phyloP scores from a whole-genome alignment of 2,797 vertebrate genomes.

The Epinephelus malabaricus region DNA sequence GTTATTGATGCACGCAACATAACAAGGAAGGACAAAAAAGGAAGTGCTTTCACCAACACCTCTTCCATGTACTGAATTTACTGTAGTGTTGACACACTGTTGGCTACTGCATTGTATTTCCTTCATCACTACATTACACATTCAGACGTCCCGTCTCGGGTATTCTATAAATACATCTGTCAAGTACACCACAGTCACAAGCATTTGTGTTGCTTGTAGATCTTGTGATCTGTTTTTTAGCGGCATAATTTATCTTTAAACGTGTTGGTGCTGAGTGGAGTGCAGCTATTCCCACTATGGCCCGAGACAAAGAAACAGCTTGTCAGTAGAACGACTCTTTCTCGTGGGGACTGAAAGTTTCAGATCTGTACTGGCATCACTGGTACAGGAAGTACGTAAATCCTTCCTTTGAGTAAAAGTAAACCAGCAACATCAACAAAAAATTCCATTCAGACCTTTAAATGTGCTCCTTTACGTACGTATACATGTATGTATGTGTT shows the following conservation, averaged over 20 bases:
- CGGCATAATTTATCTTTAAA: constrained; percentile 13
- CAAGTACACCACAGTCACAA: constrained; percentile 13
- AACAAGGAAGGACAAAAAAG: not conserved
- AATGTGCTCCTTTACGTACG: not conserved
- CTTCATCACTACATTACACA: constrained; percentile 11
- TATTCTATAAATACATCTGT: constrained; percentile 15
- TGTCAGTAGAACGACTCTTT: not conserved
- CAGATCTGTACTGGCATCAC: not conserved
- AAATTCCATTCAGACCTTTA: not conserved
- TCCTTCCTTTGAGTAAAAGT: not conserved
- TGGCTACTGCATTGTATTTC: not conserved
- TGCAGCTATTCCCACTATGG: constrained; percentile 2
- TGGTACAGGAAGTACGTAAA: not conserved
- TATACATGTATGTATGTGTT: not conserved
- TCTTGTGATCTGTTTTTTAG: constrained; percentile 33
- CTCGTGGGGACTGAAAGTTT: not conserved
- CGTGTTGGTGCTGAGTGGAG: not conserved
- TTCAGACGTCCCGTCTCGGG: constrained; percentile 13
- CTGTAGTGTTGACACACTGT: not conserved
- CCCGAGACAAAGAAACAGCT: not conserved
- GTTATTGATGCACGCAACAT: not conserved
- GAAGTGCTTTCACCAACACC: not conserved
- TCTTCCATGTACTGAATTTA: not conserved
- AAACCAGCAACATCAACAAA: no score
- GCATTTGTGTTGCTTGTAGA: constrained; percentile 5